Percentiles rank a stretch among this genome's conserved stretches.
These are phyloP conservation scores for Zonotrichia albicollis DNA, from an alignment of 2,797 vertebrate genomes.

Conservation along the genomic window DNA sequence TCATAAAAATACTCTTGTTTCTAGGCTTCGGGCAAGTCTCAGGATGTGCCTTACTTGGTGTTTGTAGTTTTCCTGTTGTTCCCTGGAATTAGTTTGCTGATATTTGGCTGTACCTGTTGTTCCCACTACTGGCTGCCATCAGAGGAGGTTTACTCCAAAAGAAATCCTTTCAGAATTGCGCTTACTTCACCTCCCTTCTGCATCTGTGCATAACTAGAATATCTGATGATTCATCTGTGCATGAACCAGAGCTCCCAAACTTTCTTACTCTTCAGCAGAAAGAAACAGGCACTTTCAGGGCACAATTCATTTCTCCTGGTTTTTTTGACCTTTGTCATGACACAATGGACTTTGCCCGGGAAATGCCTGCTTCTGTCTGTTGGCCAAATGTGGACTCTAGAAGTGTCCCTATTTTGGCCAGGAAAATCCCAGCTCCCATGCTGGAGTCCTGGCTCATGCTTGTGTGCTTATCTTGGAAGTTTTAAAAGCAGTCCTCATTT, in stretches of 20 bases:
- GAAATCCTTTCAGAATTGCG: not conserved
- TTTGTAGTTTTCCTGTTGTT: not conserved
- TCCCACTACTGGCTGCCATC: not conserved
- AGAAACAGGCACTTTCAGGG: not conserved
- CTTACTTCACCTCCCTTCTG: not conserved
- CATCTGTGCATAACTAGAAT: not conserved
- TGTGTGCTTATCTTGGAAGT: not conserved
- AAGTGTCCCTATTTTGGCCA: not conserved
- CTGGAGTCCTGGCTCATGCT: not conserved
- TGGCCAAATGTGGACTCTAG: not conserved
- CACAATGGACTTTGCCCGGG: not conserved
- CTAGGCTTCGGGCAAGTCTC: not conserved
- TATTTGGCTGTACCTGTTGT: not conserved
- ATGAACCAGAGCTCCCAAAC: not conserved
- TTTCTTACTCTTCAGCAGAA: not conserved
- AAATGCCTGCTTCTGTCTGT: not conserved
- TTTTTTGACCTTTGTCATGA: not conserved
- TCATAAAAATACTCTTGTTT: not conserved
- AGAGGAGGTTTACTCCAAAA: not conserved
- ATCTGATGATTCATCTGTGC: not conserved
- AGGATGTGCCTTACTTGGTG: not conserved
- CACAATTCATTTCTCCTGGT: accelerated
- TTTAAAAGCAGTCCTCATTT: not conserved
- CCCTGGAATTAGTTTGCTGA: not conserved
- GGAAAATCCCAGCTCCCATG: not conserved